Evolutionary conservation across 2,113 vertebrate genomes (phyloP), one percentile per base, ranked within the genome.

Genomic region (Orientallactaga bullata): DNA sequence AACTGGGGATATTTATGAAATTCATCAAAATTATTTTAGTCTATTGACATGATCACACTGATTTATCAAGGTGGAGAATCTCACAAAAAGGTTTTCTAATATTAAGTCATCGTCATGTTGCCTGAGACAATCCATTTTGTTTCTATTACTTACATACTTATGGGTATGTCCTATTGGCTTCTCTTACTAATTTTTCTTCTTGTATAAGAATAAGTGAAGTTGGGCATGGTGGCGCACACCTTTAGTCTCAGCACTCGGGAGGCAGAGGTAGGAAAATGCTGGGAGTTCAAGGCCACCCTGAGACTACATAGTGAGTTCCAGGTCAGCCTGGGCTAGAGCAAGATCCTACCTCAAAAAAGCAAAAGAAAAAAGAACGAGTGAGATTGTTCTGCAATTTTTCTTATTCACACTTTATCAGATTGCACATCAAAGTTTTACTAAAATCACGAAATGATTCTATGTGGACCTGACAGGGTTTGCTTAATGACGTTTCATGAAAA

Each of bases 21-120:
- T 83, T 79, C n/a, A 88, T 37, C 28, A 71, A 80, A 12, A 11
- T 28, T 51, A 58, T 61, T 66, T 82, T 39, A 37, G 47, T 88
- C 3, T 79, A 55, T 21, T 68, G 32, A 80, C 37, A 69, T 61
- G 18, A 63, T 47, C 32, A n/a, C 7, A 32, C 13, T 20, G 32
- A 5, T 79, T 84, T 88, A 61, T 63, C 74, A 80, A 96, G 73
- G 42, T 58, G n/a, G 35, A 24, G 24, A 74, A 87, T 78, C 60
- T 42, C 37, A 21, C 71, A 13, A 63, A 72, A 83, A 18, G 17
- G 23, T 76, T 77, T 93, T 87, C 39, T 71, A 85, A 83, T 76
- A 37, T 90, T 69, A 91, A 90, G n/a, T 35, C 32, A 63, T 71
- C 10, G 37, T 73, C 88, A 28, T 42, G 90, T 79, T 79, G 79